Evolutionary conservation across 2,888 invertebrate genomes (phyloP).

Genomic region (Amphipyra tragopoginis): DNA sequence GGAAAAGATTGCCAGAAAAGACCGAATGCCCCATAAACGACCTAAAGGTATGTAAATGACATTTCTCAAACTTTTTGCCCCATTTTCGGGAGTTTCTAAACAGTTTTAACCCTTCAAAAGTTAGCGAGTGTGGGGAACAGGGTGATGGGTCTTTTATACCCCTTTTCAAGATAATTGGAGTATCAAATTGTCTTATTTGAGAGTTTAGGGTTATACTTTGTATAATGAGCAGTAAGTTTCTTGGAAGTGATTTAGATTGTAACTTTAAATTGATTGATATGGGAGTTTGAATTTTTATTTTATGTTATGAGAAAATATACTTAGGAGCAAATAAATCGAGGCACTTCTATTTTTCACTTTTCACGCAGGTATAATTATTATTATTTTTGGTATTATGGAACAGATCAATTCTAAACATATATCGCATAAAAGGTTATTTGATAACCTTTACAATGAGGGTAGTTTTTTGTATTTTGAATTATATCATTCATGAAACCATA

Average conservation of each 20-base stretch:
- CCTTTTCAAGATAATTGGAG: conserved; percentile 53
- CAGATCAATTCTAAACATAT: too few relatives aligned
- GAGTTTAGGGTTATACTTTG: conserved; percentile 28
- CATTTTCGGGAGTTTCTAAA: conserved; percentile 39
- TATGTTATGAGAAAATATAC: too few relatives aligned
- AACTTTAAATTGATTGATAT: not conserved
- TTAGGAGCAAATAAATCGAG: too few relatives aligned
- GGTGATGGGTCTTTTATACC: conserved; percentile 42
- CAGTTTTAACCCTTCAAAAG: conserved; percentile 53
- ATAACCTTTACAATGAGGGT: too few relatives aligned
- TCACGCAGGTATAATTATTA: too few relatives aligned
- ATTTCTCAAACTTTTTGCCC: conserved; percentile 46
- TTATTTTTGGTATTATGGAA: too few relatives aligned
- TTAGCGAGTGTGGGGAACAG: conserved; percentile 42
- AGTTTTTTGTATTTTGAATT: too few relatives aligned
- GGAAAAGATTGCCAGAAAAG: conserved; percentile 15
- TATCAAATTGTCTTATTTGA: conserved; percentile 50
- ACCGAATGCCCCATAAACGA: conserved; percentile 21
- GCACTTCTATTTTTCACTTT: too few relatives aligned
- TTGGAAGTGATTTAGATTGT: conserved; percentile 25
- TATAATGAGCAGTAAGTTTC: conserved; percentile 31
- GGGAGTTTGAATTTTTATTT: too few relatives aligned
- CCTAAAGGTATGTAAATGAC: conserved; percentile 49
- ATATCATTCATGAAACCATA: too few relatives aligned
- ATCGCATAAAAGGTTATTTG: too few relatives aligned